Conservation (phyloP, 2,888 invertebrate genomes). For the Amiota mariae region DNA sequence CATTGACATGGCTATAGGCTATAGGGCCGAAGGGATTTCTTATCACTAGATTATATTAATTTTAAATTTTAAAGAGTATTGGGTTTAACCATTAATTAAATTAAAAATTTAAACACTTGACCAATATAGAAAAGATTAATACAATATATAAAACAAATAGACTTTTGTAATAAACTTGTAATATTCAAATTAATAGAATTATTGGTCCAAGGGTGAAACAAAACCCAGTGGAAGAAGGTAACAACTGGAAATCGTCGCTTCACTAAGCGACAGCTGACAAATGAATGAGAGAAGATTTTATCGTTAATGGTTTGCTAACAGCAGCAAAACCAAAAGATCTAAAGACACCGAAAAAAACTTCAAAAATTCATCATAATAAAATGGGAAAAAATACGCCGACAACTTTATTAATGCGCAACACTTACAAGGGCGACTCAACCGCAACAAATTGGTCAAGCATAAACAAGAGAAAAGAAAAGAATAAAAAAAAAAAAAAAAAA, state of each 20-base stretch:
- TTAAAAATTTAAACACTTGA: too few species aligned
- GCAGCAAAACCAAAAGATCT: background rate
- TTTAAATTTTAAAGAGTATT: too few species aligned
- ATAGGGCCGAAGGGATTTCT: too few species aligned
- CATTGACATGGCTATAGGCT: too few species aligned
- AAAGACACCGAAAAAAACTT: background rate
- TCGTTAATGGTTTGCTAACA: background rate
- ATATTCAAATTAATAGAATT: too few species aligned
- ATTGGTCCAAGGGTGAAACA: background rate
- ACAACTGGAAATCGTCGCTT: background rate
- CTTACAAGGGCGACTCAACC: background rate
- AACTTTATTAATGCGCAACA: slow-evolving; percentile 5
- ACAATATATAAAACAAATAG: too few species aligned
- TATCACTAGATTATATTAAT: too few species aligned
- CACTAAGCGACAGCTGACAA: too few species aligned
- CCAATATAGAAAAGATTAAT: too few species aligned
- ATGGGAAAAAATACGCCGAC: background rate
- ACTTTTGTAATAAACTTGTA: too few species aligned
- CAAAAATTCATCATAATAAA: background rate
- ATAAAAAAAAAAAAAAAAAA: background rate
- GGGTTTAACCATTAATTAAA: too few species aligned
- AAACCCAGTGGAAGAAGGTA: background rate
- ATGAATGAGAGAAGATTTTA: too few species aligned
- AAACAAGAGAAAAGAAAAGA: background rate
- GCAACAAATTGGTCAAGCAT: slow-evolving; percentile 5